Base-by-base conservation (phyloP, 2,888 invertebrate species). In the Unio pictorum region DNA sequence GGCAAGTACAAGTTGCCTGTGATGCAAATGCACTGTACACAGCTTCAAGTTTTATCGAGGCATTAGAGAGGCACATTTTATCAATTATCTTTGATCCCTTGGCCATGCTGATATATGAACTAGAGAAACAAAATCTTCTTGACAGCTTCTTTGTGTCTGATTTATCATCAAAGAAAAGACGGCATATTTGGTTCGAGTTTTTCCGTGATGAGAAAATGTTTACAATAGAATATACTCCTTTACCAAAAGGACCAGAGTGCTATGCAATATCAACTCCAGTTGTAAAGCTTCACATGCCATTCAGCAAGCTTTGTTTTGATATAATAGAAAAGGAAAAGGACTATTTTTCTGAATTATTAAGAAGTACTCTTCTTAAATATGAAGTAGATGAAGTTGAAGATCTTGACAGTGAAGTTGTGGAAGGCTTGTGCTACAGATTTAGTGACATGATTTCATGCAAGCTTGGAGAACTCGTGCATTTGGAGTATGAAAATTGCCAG, bases 241-340 rank as follows among this genome's bases (percentile, higher is more conserved):
- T n/a, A n/a, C 71, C 70, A 23, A 61, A 68, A 26, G 78, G 78
- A 23, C 81, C 80, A 20, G 81, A 78, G 58, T 74, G 77, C 61
- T 81, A 74, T 60, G 64, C 57, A 11, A 78, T 79, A 57, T 55
- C 60, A 8, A 67, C 71, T 0, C 34, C 68, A 23, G 68, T 70
- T 66, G 15, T 74, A 4, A 20, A 28, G n/a, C 58, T 77, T 6
- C 67, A 63, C n/a, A 72, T 77, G 74, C 81, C 81, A 55, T 74
- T 79, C 59, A 74, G 76, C 61, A 59, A 55, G 18, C 8, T 66
- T 15, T 57, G 78, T 3, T 74, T 71, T 62, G 62, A 70, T 1
- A 62, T 64, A n/a, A 64, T 79, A 56, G 76, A 81, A 61, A 55
- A 55, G 56, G 69, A 69, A 15, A 73, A 67, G 28, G 76, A 77